phyloP scores from a whole-genome alignment of 2,797 vertebrate genomes.

The Onychomys arenicola region DNA sequence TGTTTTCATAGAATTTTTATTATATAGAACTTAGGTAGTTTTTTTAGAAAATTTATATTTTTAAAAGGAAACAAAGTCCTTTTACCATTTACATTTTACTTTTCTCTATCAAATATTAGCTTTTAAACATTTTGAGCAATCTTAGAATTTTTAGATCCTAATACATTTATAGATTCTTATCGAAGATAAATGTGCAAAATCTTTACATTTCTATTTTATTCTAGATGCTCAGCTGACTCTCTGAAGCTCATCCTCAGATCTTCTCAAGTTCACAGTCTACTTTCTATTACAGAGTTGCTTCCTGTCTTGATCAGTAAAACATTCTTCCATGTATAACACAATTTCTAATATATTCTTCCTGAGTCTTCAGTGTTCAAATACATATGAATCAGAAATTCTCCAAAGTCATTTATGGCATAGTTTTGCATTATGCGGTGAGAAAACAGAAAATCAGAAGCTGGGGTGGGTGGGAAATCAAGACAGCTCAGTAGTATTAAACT shows the following conservation, averaged over 20 bases:
- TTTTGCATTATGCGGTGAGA: neutral
- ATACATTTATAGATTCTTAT: neutral
- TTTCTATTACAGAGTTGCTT: neutral
- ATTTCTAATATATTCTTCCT: neutral
- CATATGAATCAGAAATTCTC: neutral
- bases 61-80: neutral
- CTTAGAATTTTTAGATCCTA: conserved; percentile 6
- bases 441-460: neutral
- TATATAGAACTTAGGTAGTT: neutral
- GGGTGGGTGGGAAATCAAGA: neutral
- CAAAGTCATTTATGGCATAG: neutral
- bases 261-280: neutral
- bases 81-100: neutral
- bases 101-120: neutral
- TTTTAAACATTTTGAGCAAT: conserved; percentile 7
- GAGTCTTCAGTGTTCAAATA: neutral
- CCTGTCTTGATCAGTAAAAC: neutral
- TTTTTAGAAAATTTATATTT: no score
- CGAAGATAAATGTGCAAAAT: neutral
- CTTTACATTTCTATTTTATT: neutral
- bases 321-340: neutral
- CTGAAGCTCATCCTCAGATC: neutral
- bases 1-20: neutral
- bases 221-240: neutral
- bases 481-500: neutral